phyloP scores from a whole-genome alignment of 1,140 invertebrate genomes.

The Notospermus geniculatus region DNA sequence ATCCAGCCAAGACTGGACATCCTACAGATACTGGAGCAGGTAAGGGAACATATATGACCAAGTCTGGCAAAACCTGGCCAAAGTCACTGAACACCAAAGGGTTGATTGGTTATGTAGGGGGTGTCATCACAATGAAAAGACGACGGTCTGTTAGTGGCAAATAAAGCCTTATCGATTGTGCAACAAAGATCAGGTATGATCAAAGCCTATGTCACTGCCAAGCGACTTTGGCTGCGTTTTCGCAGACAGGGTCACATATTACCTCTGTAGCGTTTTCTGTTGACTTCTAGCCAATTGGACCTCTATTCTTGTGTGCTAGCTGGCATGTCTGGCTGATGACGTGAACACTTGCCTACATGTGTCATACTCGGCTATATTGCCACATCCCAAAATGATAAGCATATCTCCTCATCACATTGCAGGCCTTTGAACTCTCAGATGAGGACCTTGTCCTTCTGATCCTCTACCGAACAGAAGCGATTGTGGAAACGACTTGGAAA shows the following conservation, averaged over 20 bases:
- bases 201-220: too few species aligned
- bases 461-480: constrained; percentile 41
- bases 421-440: constrained; percentile 38
- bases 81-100: too few species aligned
- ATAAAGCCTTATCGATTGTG: too few species aligned
- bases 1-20: constrained; percentile 40
- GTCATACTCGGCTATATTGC: background rate
- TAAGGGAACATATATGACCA: too few species aligned
- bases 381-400: background rate
- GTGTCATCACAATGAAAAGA: too few species aligned
- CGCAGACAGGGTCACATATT: too few species aligned
- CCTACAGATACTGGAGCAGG: constrained; percentile 43
- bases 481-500: constrained; percentile 34
- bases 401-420: constrained; percentile 11
- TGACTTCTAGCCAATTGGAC: background rate
- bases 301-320: background rate
- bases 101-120: too few species aligned
- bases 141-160: too few species aligned
- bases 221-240: too few species aligned
- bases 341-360: background rate
- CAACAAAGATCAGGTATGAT: too few species aligned
- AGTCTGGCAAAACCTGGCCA: too few species aligned
- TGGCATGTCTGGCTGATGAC: background rate
- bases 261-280: constrained; percentile 1
- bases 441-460: constrained; percentile 34